Conservation (phyloP, 2,113 vertebrate species). For the Toxotes chatareus region DNA sequence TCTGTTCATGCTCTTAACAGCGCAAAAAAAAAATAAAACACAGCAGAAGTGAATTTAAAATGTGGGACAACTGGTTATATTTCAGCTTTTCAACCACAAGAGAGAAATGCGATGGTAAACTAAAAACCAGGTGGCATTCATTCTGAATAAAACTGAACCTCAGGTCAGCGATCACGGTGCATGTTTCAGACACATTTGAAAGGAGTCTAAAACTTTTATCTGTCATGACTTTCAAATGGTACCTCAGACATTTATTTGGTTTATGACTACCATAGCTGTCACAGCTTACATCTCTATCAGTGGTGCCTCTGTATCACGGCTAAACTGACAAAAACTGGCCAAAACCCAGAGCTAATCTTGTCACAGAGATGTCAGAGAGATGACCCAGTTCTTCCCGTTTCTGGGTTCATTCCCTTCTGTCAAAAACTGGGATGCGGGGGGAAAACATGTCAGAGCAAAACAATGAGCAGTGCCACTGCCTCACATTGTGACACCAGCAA, state of each 20-base stretch:
- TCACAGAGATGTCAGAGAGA: slow-evolving; percentile 55
- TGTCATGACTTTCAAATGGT: slow-evolving; percentile 8
- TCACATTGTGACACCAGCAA: slow-evolving; percentile 9
- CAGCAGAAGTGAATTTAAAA: not conserved
- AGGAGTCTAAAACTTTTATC: not conserved
- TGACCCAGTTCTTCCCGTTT: slow-evolving; percentile 57
- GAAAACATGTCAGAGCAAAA: slow-evolving; percentile 34
- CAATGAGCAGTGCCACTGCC: slow-evolving; percentile 2
- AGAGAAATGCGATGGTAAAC: not conserved
- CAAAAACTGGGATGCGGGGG: slow-evolving; percentile 43
- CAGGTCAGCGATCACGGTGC: not conserved
- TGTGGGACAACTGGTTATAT: not conserved
- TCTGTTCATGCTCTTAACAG: not conserved
- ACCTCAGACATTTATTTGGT: slow-evolving; percentile 16
- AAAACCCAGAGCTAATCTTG: slow-evolving; percentile 62
- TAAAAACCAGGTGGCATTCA: not conserved
- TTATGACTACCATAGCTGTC: slow-evolving; percentile 26
- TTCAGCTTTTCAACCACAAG: not conserved
- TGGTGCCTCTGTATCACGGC: slow-evolving; percentile 29
- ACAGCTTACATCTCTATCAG: slow-evolving; percentile 22
- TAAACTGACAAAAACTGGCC: slow-evolving; percentile 55
- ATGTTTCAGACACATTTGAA: not conserved
- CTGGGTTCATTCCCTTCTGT: slow-evolving; percentile 45
- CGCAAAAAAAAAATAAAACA: not conserved
- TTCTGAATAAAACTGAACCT: not conserved